These are phyloP conservation scores for Andrena dorsata DNA, from an alignment of 2,888 invertebrate genomes.

Conservation along the genomic window DNA sequence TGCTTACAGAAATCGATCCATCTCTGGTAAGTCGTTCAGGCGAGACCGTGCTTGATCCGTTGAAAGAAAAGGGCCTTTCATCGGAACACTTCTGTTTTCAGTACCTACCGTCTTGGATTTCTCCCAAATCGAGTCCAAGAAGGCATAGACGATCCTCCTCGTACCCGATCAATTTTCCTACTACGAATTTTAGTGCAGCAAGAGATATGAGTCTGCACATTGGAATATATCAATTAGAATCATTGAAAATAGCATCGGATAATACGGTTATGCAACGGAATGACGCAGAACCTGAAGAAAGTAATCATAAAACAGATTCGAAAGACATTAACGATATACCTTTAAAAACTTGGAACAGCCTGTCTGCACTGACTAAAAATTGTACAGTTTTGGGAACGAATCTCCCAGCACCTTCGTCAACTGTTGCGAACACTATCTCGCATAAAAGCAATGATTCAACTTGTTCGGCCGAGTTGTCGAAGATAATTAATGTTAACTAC, in stretches of 20 bases:
- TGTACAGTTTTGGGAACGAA: conserved; percentile 59
- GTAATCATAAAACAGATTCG: conserved; percentile 19
- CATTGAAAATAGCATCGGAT: conserved; percentile 41
- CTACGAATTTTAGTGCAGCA: conserved; percentile 45
- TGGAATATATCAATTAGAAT: conserved; percentile 55
- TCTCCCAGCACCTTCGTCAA: conserved; percentile 47
- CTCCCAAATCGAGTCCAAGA: conserved; percentile 79
- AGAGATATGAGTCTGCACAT: conserved; percentile 45
- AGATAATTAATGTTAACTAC: conserved; percentile 79
- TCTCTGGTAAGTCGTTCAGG: conserved; percentile 83
- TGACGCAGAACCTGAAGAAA: conserved; percentile 23
- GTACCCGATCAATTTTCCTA: conserved; percentile 80
- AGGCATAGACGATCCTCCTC: conserved; percentile 82
- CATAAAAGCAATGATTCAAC: conserved; percentile 31
- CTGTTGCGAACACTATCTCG: conserved; percentile 37
- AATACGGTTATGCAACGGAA: conserved; percentile 17
- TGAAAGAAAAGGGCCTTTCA: neutral
- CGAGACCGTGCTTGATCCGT: neutral
- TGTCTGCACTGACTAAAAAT: conserved; percentile 75
- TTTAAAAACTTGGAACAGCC: conserved; percentile 79
- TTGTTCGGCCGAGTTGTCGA: conserved; percentile 70
- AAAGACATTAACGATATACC: conserved; percentile 55
- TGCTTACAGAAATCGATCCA: conserved; percentile 88
- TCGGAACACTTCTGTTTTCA: conserved; percentile 63
- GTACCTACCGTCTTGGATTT: conserved; percentile 80